Evolutionary conservation across 1,140 invertebrate species (phyloP).

Genomic region (Pseudomyrmex flavicornis): DNA sequence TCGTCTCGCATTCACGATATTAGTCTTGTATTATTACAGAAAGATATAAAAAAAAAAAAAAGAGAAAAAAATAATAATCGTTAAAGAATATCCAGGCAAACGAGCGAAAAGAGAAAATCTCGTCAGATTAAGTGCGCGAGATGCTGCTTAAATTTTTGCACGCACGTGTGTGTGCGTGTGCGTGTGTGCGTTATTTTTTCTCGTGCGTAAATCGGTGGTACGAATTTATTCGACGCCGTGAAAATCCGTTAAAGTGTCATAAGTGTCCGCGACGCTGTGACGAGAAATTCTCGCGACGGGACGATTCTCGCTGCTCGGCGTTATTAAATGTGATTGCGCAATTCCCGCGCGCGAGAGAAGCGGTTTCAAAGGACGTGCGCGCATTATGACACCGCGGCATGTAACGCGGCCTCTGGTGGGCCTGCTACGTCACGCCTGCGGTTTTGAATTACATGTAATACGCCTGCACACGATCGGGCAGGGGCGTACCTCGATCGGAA

Average conservation of each 20-base stretch:
- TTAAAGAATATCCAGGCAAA: not conserved
- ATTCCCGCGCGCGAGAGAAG: constrained; percentile 65
- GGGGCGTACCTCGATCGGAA: constrained; percentile 63
- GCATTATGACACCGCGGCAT: constrained; percentile 70
- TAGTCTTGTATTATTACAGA: not conserved
- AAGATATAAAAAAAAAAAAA: not conserved
- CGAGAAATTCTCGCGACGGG: constrained; percentile 42
- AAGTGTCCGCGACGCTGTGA: constrained; percentile 38
- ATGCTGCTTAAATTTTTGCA: constrained; percentile 36
- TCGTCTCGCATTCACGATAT: not conserved
- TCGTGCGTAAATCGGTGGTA: constrained; percentile 42
- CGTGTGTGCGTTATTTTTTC: not conserved
- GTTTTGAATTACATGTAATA: constrained; percentile 69
- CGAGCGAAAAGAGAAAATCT: constrained; percentile 20
- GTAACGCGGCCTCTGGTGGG: constrained; percentile 63
- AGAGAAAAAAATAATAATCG: not conserved
- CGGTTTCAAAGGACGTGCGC: constrained; percentile 69
- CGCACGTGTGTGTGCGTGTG: not conserved
- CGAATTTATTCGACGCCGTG: constrained; percentile 54
- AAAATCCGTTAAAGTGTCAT: constrained; percentile 63
- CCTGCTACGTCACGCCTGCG: constrained; percentile 61
- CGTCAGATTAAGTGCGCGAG: not conserved
- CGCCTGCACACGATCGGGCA: constrained; percentile 59
- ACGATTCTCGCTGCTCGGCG: constrained; percentile 30
- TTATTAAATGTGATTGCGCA: constrained; percentile 74